Percentiles rank a stretch among this genome's conserved stretches.
Evolutionary conservation across 2,888 invertebrate genomes (phyloP).

Genomic region (Tinea pellionella): DNA sequence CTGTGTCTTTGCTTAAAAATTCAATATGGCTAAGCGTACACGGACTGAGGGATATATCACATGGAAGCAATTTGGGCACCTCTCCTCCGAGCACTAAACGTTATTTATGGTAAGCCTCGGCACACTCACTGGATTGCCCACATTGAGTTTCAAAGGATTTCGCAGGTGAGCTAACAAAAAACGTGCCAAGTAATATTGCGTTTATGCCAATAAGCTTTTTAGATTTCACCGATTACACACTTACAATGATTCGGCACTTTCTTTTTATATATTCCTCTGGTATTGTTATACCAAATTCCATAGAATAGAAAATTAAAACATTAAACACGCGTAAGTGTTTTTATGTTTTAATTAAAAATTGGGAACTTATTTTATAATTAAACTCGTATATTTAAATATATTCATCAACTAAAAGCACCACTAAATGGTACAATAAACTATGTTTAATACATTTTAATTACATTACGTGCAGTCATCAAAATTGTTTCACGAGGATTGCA

Average conservation of each 20-base stretch:
- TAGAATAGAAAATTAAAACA: no score
- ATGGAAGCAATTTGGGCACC: slow-evolving; percentile 65
- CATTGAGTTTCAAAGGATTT: slow-evolving; percentile 52
- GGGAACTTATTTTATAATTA: no score
- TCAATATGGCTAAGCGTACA: slow-evolving; percentile 57
- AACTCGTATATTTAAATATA: neutral
- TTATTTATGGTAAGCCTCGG: slow-evolving; percentile 59
- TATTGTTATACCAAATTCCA: no score
- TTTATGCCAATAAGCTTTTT: neutral
- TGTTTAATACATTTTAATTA: neutral
- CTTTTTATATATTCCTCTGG: no score
- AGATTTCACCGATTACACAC: neutral
- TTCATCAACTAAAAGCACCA: neutral
- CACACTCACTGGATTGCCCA: slow-evolving; percentile 55
- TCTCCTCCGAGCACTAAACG: slow-evolving; percentile 56
- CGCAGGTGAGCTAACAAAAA: slow-evolving; percentile 8
- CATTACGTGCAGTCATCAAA: neutral
- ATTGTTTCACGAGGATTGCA: neutral
- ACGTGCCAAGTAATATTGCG: neutral
- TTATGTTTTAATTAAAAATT: no score
- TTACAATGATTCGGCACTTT: neutral
- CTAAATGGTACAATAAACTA: no score
- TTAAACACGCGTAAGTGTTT: no score
- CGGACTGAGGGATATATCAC: slow-evolving; percentile 55
- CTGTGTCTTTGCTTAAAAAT: slow-evolving; percentile 50